Conservation (phyloP, 2,113 vertebrate species). For the Bothrops jararaca region DNA sequence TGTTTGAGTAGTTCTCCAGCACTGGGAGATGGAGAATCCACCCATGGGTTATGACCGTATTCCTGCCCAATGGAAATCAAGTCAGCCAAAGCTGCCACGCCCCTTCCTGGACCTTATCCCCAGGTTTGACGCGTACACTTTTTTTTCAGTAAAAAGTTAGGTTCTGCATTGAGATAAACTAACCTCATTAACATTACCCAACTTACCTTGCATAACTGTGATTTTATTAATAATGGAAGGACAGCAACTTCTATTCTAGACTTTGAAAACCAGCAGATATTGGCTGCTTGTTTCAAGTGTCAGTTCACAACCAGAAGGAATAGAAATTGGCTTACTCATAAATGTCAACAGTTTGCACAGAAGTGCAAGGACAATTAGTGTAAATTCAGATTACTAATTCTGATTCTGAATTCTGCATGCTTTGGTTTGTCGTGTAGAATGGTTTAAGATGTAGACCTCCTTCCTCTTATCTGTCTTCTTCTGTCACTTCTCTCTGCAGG, state of each 20-base stretch:
- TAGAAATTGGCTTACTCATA: not conserved
- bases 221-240: not conserved
- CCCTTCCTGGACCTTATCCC: too few relatives aligned
- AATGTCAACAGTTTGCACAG: not conserved
- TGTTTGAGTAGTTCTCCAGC: not conserved
- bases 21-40: too few relatives aligned
- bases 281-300: not conserved
- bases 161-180: not conserved
- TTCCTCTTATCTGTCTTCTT: slow-evolving; percentile 67
- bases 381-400: not conserved
- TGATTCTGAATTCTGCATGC: slow-evolving; percentile 71
- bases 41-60: too few relatives aligned
- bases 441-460: slow-evolving; percentile 31
- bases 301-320: not conserved
- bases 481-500: slow-evolving; percentile 78
- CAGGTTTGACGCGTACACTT: too few relatives aligned
- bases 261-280: not conserved
- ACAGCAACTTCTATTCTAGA: not conserved
- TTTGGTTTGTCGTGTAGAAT: slow-evolving; percentile 29
- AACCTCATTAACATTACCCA: not conserved
- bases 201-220: not conserved
- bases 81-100: too few relatives aligned
- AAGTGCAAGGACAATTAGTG: not conserved
- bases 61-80: too few relatives aligned
- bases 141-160: not conserved